Base-by-base conservation (phyloP, 1,140 invertebrate genomes). In the Lucilia sericata region DNA sequence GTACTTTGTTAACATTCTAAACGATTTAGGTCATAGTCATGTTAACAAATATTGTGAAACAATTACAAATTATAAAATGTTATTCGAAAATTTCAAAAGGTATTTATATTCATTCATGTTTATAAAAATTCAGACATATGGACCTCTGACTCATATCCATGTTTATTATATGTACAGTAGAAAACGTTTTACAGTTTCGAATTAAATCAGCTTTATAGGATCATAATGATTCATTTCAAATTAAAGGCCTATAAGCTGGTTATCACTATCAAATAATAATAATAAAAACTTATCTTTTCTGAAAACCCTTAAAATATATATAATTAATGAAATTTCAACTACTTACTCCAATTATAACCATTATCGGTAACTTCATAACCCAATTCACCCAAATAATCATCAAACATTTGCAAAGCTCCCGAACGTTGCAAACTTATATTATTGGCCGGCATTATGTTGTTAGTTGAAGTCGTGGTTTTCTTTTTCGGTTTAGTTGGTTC, bases 271-370 rank as follows among this genome's bases (percentile, higher is more conserved):
- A n/a, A n/a, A n/a, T n/a, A n/a, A n/a, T n/a, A n/a, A n/a, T n/a
- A n/a, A n/a, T n/a, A n/a, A n/a, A n/a, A n/a, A n/a, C n/a, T n/a
- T n/a, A n/a, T n/a, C n/a, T n/a, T n/a, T n/a, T n/a, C n/a, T n/a
- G n/a, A n/a, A n/a, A n/a, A n/a, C n/a, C n/a, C n/a, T n/a, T n/a
- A n/a, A n/a, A n/a, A n/a, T n/a, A 30, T 30, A 30, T 30, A 30
- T 3, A 30, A 30, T 2, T 30, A 30, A 30, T 30, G 25, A 30
- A 30, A 30, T 30, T 30, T 30, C 3, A 30, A 30, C 25, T 74
- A 85, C 89, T 90, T 87, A 90, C 89, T 86, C 89, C 89, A 90
- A 84, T 90, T 88, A 83, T 90, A 90, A 80, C 89, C 89, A 85
- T 85, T 88, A 82, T 74, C 75, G 83, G 86, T 86, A 84, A 51